phyloP scores from a whole-genome alignment of 2,888 invertebrate genomes.

The Drosophila subquinaria region DNA sequence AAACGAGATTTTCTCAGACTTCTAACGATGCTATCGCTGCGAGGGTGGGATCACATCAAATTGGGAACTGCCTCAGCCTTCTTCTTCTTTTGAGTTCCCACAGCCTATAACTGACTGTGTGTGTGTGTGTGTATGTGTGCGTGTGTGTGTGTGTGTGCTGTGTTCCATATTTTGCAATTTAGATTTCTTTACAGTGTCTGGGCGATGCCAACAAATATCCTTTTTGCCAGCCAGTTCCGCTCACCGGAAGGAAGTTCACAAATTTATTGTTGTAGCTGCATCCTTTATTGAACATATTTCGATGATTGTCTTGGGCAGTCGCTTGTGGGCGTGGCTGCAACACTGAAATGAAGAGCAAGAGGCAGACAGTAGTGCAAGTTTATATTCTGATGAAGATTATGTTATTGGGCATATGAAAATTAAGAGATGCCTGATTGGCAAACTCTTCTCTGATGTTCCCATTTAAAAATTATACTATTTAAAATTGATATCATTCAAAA shows the following conservation, averaged over 20 bases:
- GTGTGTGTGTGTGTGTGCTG: slow-evolving; percentile 11
- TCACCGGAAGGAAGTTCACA: slow-evolving; percentile 77
- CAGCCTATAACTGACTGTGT: too few species aligned
- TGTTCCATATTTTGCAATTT: slow-evolving; percentile 79
- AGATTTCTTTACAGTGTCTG: slow-evolving; percentile 70
- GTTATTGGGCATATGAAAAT: neutral
- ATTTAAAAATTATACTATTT: neutral
- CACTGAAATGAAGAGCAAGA: neutral
- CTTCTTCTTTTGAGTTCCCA: slow-evolving; percentile 55
- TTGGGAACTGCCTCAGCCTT: slow-evolving; percentile 59
- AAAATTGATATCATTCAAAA: too few species aligned
- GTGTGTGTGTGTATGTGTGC: neutral
- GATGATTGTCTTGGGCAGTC: slow-evolving; percentile 32
- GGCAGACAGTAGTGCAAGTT: neutral
- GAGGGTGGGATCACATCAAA: slow-evolving; percentile 79
- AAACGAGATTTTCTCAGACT: slow-evolving; percentile 74
- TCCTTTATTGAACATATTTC: slow-evolving; percentile 32
- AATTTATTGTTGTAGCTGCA: slow-evolving; percentile 46
- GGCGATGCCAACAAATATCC: slow-evolving; percentile 54
- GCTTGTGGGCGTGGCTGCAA: slow-evolving; percentile 32
- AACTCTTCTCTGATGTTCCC: neutral
- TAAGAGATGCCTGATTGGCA: neutral
- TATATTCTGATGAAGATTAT: neutral
- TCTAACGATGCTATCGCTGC: slow-evolving; percentile 69
- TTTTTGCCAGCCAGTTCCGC: slow-evolving; percentile 63